Evolutionary conservation across 2,113 vertebrate species (phyloP), one percentile per base, ranked within the genome.

Genomic region (Micromys minutus): DNA sequence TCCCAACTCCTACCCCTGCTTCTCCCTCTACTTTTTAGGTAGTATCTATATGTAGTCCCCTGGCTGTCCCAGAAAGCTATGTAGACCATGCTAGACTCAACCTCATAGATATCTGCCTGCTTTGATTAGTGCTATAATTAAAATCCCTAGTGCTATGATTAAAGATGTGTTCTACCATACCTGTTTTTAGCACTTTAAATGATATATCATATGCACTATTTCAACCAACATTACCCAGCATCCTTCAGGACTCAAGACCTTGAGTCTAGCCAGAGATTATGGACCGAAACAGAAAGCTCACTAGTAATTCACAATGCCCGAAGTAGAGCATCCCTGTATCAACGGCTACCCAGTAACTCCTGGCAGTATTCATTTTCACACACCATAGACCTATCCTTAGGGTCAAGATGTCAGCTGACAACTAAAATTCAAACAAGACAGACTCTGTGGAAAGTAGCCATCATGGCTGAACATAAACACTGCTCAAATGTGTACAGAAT

Each of bases 241-340:
- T 8, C 75, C 9, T 71, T 69, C 29, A 29, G 57, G 31, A 7
- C 13, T 57, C 29, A 36, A 24, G 31, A 50, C 17, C 59, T 15
- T 4, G 5, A 13, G 61, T 31, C 74, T n/a, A n/a, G n/a, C n/a
- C 5, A 17, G 34, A 7, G 16, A 9, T 4, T 52, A 47, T 16
- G 5, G 3, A 36, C 1, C 6, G 36, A 61, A 31, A 3, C 29
- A 45, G 21, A 45, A 21, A 45, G 42, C 4, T 50, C 5, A 34
- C 5, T 4, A 36, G 4, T 26, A 59, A 1, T 26, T 12, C 7
- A 2, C 13, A 6, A 0, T 2, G 3, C 13, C n/a, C 34, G 10
- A 52, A 39, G 15, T 6, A 7, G 45, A 26, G 2, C 4, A 2
- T 21, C 1, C 47, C 7, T 17, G 3, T 0, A 24, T 3, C 11